Conservation (phyloP, 2,113 vertebrate genomes). For the Saccopteryx bilineata region DNA sequence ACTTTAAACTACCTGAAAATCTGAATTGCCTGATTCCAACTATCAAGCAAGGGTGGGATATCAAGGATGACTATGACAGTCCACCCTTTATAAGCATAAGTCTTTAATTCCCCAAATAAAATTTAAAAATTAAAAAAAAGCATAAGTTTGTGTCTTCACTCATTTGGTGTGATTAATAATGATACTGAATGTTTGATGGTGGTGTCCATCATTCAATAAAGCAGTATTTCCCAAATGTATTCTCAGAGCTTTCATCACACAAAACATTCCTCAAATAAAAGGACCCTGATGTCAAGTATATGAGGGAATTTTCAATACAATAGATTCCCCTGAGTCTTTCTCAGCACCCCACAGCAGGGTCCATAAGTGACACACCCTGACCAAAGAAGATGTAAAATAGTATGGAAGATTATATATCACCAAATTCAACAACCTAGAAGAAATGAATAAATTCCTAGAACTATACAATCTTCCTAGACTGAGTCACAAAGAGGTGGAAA, state of each 20-base stretch:
- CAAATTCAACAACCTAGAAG: no score
- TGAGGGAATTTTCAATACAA: not conserved
- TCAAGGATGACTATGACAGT: not conserved
- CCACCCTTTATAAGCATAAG: not conserved
- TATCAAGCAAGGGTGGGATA: not conserved
- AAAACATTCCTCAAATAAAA: not conserved
- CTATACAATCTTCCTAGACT: no score
- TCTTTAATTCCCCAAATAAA: not conserved
- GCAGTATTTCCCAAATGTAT: not conserved
- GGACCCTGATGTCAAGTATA: not conserved
- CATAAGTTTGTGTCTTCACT: not conserved
- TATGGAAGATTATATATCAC: no score
- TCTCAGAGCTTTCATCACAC: not conserved
- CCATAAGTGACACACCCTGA: not conserved
- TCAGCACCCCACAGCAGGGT: not conserved
- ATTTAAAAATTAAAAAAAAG: not conserved
- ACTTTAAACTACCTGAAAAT: slow-evolving; percentile 19
- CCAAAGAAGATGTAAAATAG: not conserved
- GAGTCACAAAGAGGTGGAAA: no score
- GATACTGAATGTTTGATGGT: not conserved
- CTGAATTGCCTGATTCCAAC: not conserved
- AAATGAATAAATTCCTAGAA: no score
- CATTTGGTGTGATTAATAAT: not conserved
- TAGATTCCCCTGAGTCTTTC: not conserved
- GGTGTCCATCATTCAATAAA: not conserved